Evolutionary conservation across 2,888 invertebrate genomes (phyloP), one percentile per base, ranked within the genome.

Genomic region (Macroteleia sp.): DNA sequence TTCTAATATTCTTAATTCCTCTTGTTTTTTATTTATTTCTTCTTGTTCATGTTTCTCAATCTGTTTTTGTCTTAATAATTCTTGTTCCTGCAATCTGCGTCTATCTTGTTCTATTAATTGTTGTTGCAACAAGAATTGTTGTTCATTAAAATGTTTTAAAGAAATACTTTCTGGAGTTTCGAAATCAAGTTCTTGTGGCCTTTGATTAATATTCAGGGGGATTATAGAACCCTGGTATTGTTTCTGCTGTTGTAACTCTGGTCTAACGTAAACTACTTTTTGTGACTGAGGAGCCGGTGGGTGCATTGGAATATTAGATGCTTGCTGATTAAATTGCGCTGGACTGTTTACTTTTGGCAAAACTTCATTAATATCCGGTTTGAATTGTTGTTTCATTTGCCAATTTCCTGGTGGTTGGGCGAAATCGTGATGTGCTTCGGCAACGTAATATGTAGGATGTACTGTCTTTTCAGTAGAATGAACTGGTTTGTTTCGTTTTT

Each of bases 81-180:
- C 88, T 46, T 90, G 89, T 32, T 90, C 89, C 1, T 86, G 82
- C 12, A 90, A 57, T 1, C 87, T 80, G 20, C 87, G 85, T 12
- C 90, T 83, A 32, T 91, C 90, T n/a, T 88, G 86, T 54, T 90
- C 88, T 19, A 90, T 78, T 12, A 91, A 44, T 50, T 91, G 90
- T 30, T 90, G 90, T 67, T 90, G 90, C 0, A 90, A 62, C 48
- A 88, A 54, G 22, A 85, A 90, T 52, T 91, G 91, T 54, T 91
- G 90, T 74, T 91, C 90, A 74, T 91, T 90, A 56, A 88, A 91
- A 59, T 91, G 91, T 48, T 90, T 91, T 50, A 91, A 59, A 0
- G 90, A 90, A 36, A 91, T 81, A 34, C 89, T 91, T 62, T 90
- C 91, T 0, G 90, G 90, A 0, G 91, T 91, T 66, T 90, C 91